Percentiles rank a stretch among this genome's conserved stretches.
These are phyloP conservation scores for Numenius arquata DNA, from an alignment of 2,113 vertebrate species.

Conservation along the genomic window DNA sequence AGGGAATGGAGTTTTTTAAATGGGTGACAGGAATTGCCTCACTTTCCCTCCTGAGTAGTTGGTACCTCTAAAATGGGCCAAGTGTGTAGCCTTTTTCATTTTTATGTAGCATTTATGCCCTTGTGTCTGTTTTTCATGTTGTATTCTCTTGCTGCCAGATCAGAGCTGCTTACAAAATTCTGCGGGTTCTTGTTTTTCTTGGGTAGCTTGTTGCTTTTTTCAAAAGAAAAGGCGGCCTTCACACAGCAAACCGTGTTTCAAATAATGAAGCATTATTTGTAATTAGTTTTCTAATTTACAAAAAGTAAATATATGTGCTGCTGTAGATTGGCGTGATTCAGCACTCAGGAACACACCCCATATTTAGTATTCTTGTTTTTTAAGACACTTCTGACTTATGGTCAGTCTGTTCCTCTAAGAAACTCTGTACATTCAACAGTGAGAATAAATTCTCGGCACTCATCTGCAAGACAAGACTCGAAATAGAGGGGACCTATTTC, in stretches of 20 bases:
- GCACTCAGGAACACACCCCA: not conserved
- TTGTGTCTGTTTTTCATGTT: not conserved
- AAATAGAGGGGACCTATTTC: not conserved
- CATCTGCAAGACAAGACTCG: not conserved
- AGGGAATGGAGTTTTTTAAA: not conserved
- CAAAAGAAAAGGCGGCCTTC: not conserved
- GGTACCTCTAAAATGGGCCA: not conserved
- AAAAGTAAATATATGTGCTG: not conserved
- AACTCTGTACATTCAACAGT: not conserved
- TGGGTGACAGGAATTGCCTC: not conserved
- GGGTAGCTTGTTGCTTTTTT: not conserved
- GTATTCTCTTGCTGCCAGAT: not conserved
- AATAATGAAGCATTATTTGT: not conserved
- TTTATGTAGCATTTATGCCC: not conserved
- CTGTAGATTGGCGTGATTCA: slow-evolving; percentile 8
- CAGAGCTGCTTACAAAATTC: not conserved
- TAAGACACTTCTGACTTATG: not conserved
- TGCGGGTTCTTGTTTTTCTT: not conserved
- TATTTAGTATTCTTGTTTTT: not conserved
- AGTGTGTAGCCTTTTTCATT: not conserved
- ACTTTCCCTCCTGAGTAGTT: not conserved
- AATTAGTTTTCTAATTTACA: slow-evolving; percentile 1
- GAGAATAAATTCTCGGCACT: not conserved
- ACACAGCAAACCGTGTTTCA: not conserved
- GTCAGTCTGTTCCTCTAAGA: not conserved